Evolutionary conservation across 2,888 invertebrate genomes (phyloP).

Genomic region (Strigamia crassipes): DNA sequence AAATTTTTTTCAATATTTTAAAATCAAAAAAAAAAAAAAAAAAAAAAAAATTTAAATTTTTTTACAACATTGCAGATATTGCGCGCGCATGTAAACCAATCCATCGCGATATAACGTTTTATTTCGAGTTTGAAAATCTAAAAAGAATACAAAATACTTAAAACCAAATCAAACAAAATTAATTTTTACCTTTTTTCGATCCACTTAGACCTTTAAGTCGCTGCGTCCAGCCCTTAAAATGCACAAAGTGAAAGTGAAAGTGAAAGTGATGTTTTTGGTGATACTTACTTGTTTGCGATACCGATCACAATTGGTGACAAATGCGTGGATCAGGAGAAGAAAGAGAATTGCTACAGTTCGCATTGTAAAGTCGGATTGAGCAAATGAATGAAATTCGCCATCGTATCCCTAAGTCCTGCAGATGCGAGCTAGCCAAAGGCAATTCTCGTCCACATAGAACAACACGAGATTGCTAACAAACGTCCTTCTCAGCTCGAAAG

Average conservation of each 20-base stretch:
- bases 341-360: neutral
- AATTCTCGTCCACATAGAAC: conserved; percentile 7
- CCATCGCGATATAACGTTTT: neutral
- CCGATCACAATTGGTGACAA: neutral
- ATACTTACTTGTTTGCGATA: neutral
- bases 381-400: neutral
- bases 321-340: neutral
- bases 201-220: neutral
- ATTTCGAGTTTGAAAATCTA: neutral
- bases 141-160: too few species aligned
- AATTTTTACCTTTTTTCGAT: neutral
- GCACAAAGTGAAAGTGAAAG: neutral
- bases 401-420: neutral
- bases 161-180: neutral
- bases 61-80: neutral
- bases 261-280: neutral
- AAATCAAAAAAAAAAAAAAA: neutral
- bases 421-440: neutral
- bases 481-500: neutral
- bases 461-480: neutral
- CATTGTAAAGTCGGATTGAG: neutral
- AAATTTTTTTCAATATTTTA: neutral
- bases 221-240: neutral
- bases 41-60: neutral
- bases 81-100: neutral